Percentiles rank a stretch among this genome's conserved stretches.
These are phyloP conservation scores for Sericinus montela DNA, from an alignment of 2,888 invertebrate genomes.

Conservation along the genomic window DNA sequence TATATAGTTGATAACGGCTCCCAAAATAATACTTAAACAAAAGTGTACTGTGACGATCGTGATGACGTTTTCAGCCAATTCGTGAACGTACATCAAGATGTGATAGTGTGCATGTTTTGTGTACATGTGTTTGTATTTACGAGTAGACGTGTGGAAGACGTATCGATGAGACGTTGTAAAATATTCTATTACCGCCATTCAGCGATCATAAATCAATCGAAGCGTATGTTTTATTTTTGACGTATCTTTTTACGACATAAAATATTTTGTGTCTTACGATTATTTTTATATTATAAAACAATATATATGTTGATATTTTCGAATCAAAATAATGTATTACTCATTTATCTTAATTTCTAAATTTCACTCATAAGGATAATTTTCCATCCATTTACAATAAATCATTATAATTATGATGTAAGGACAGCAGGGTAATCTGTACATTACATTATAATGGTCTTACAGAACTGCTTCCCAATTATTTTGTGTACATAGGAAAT, in stretches of 20 bases:
- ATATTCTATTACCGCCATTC: not conserved
- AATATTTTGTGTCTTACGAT: not conserved
- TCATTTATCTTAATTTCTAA: not conserved
- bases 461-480: not conserved
- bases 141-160: conserved; percentile 10
- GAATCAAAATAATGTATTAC: no score
- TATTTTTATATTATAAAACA: not conserved
- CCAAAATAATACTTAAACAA: conserved; percentile 1
- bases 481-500: no score
- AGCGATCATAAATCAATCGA: no score
- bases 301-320: no score
- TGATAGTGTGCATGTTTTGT: conserved; percentile 39
- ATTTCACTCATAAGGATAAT: no score
- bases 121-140: conserved; percentile 25
- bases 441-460: not conserved
- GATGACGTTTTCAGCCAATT: no score
- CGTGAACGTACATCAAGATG: no score
- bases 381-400: no score
- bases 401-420: conserved; percentile 1
- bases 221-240: no score
- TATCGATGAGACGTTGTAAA: not conserved
- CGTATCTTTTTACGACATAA: no score
- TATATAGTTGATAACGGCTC: conserved; percentile 43
- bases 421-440: conserved; percentile 19
- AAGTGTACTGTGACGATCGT: not conserved